Evolutionary conservation across 2,888 invertebrate genomes (phyloP).

Genomic region (Drosophila stalkeri): DNA sequence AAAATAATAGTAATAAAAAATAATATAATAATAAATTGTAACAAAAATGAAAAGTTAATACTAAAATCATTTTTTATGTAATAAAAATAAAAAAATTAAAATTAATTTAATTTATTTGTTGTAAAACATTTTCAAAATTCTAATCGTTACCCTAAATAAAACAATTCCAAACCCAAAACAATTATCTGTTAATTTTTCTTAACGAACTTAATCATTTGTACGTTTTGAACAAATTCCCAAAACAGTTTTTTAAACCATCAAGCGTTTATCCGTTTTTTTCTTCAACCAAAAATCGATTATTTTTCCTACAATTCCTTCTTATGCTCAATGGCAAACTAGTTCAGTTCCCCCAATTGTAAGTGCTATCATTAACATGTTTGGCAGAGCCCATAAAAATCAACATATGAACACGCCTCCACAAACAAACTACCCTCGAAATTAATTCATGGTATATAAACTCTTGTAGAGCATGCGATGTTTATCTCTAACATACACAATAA

Average conservation of each 20-base stretch:
- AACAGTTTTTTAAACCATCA: background rate
- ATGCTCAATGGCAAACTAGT: slow-evolving; percentile 3
- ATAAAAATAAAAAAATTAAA: no score
- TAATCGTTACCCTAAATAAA: background rate
- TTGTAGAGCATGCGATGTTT: slow-evolving; percentile 32
- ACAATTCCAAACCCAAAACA: no score
- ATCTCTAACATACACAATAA: slow-evolving; percentile 3
- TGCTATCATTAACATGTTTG: slow-evolving; percentile 12
- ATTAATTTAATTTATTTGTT: background rate
- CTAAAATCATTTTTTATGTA: no score
- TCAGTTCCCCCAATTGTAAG: background rate
- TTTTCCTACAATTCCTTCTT: background rate
- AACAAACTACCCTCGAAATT: slow-evolving; percentile 6
- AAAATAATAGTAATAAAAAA: no score
- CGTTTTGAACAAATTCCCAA: background rate
- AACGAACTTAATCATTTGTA: background rate
- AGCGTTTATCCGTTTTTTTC: background rate
- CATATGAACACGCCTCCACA: slow-evolving; percentile 17
- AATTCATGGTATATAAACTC: slow-evolving; percentile 3
- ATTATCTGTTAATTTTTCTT: background rate
- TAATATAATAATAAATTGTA: no score
- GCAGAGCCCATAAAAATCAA: slow-evolving; percentile 24
- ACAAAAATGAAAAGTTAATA: no score
- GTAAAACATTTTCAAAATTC: background rate
- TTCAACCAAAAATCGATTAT: slow-evolving; percentile 16